phyloP scores from a whole-genome alignment of 2,797 vertebrate genomes.

The Rhinella marina region DNA sequence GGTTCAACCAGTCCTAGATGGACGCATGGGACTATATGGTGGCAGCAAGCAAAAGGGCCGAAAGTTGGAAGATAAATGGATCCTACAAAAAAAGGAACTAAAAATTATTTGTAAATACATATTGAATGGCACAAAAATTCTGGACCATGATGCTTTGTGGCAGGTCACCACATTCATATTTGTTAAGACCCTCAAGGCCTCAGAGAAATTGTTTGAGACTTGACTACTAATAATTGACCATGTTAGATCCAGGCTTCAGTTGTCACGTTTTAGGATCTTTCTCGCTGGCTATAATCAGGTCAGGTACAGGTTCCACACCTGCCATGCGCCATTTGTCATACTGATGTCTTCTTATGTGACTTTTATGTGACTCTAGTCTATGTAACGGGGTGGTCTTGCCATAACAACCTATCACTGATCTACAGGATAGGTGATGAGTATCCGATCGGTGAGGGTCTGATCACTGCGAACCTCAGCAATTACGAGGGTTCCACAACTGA shows the following conservation, averaged over 20 bases:
- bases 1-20: neutral
- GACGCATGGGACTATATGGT: neutral
- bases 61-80: neutral
- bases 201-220: neutral
- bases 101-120: neutral
- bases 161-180: neutral
- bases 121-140: neutral
- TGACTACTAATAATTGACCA: neutral
- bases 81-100: neutral
- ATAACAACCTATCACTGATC: no score
- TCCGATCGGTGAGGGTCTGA: no score
- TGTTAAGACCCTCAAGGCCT: neutral
- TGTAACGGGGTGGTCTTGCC: no score
- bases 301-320: neutral
- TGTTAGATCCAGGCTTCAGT: neutral
- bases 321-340: no score
- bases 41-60: neutral
- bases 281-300: neutral
- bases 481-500: no score
- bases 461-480: no score
- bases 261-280: neutral
- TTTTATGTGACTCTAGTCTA: no score
- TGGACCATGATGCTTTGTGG: neutral
- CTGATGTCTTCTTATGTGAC: no score
- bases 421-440: no score